These are phyloP conservation scores for Rhynchopsitta pachyrhyncha DNA, from an alignment of 2,113 vertebrate genomes.

Conservation along the genomic window DNA sequence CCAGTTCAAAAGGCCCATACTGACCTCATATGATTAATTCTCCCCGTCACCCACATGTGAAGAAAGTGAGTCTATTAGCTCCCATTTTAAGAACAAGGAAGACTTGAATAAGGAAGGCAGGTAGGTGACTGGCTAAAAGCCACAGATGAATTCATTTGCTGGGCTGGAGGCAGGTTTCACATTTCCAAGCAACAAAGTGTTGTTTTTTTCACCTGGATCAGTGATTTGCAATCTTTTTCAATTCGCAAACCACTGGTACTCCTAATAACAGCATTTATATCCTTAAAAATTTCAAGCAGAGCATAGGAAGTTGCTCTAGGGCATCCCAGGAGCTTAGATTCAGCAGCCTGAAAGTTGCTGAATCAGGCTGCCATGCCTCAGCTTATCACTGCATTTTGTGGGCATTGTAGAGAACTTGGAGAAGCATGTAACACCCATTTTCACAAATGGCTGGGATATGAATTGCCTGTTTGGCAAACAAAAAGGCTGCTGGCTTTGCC, in stretches of 20 bases:
- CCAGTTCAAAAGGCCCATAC: not conserved
- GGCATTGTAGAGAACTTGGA: not conserved
- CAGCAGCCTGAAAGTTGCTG: not conserved
- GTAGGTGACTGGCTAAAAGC: not conserved
- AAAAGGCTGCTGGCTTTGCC: slow-evolving; percentile 12
- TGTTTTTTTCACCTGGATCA: not conserved
- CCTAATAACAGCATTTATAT: not conserved
- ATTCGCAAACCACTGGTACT: not conserved
- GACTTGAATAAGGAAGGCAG: not conserved
- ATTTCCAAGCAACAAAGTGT: not conserved
- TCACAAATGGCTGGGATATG: not conserved
- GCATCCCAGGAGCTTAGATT: not conserved
- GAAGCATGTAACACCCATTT: not conserved
- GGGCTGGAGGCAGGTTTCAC: not conserved
- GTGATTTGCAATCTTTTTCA: not conserved
- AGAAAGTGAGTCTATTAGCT: not conserved
- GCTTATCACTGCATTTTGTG: not conserved
- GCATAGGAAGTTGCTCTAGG: not conserved
- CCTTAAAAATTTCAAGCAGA: not conserved
- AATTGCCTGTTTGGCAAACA: not conserved
- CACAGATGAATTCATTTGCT: not conserved
- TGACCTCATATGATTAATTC: not conserved
- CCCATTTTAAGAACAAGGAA: not conserved
- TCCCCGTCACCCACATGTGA: not conserved
- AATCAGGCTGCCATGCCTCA: not conserved